Evolutionary conservation across 2,888 invertebrate species (phyloP), one percentile per base, ranked within the genome.

Genomic region (Brassicogethes aeneus): DNA sequence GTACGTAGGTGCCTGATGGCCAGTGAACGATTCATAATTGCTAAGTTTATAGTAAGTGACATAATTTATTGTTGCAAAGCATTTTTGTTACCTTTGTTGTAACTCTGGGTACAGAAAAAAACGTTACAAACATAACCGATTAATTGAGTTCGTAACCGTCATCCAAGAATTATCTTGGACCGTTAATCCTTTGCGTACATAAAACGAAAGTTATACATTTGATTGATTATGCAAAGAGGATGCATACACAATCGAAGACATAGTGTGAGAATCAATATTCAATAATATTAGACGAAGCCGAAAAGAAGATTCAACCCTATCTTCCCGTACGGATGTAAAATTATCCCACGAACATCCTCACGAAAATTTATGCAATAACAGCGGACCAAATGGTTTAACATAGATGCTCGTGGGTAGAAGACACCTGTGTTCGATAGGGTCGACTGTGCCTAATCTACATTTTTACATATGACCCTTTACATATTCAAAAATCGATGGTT

Each of bases 401-500:
- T n/a, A 3, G 17, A 10, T 16, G 33, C 37, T 14, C 8, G 13
- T 17, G 17, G 10, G 30, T 16, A 37, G 31, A 10, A 29, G 16
- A 40, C 35, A 35, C 41, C 38, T 33, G 34, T 34, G 34, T 36
- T 16, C 37, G 47, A 47, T 45, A 59, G n/a, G 65, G 47, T 16
- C 58, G 39, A 52, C 55, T 57, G 49, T 45, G 50, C 40, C 62
- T 66, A 55, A 68, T 68, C 65, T 66, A 65, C 66, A 66, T 66
- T 66, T 65, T 63, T 62, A 56, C 59, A 59, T 60, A 63, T 61
- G 58, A 62, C 63, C 64, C 65, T 63, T 63, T 49, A 56, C 55
- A 61, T 66, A 66, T 66, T 66, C 65, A 66, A 63, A 59, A 66
- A 67, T 66, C 65, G 66, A 67, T 67, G 66, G 62, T 65, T 62